Conservation (phyloP, 2,113 vertebrate species). For the Mus pahari region DNA sequence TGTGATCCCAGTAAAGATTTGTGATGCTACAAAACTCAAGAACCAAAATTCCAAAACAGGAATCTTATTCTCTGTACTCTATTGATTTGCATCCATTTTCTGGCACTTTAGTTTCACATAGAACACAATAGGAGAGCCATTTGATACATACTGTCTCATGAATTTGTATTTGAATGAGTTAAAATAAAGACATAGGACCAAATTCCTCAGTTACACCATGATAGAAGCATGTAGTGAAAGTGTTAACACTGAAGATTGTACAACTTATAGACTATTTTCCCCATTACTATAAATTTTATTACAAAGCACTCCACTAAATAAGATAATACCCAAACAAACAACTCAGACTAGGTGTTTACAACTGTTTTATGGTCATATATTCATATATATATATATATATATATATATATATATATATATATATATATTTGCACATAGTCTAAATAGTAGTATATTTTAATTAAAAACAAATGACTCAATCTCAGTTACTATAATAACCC, state of each 20-base stretch:
- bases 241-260: not conserved
- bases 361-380: not conserved
- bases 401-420: not conserved
- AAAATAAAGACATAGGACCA: not conserved
- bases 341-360: not conserved
- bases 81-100: not conserved
- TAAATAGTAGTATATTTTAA: slow-evolving; percentile 32
- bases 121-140: not conserved
- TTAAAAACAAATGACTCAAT: slow-evolving; percentile 6
- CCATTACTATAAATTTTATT: not conserved
- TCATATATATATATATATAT: not conserved
- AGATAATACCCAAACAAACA: not conserved
- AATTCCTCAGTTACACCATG: not conserved
- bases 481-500: not conserved
- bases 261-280: slow-evolving; percentile 14
- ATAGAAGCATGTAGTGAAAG: not conserved
- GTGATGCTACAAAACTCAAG: not conserved
- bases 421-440: not conserved
- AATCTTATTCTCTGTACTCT: not conserved
- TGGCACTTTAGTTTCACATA: not conserved
- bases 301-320: not conserved
- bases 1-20: slow-evolving; percentile 39
- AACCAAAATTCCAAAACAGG: not conserved
- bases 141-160: not conserved
- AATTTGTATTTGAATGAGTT: slow-evolving; percentile 40